Conservation (phyloP, 2,888 invertebrate species). For the Chalcosyrphus nemorum region DNA sequence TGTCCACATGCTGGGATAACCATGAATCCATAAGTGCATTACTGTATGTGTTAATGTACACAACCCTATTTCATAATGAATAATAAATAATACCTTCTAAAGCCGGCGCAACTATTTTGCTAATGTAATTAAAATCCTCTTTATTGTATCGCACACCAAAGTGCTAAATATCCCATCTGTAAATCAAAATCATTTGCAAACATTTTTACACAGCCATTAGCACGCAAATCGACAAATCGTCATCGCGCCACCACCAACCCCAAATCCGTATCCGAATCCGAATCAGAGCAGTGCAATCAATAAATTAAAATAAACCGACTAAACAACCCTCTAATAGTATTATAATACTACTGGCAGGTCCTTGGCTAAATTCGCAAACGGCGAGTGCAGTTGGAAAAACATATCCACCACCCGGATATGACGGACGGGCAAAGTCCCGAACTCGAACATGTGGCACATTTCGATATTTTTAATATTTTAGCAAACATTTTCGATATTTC, state of each 20-base stretch:
- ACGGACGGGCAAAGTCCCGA: conserved; percentile 1
- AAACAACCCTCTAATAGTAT: conserved; percentile 67
- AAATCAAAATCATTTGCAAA: conserved; percentile 38
- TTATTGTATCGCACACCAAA: background rate
- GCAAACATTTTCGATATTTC: conserved; percentile 49
- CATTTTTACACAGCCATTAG: conserved; percentile 40
- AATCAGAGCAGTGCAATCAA: conserved; percentile 50
- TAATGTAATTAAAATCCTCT: conserved; percentile 61
- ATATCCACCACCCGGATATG: background rate
- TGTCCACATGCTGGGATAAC: too few species aligned
- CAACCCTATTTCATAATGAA: background rate
- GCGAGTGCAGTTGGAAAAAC: conserved; percentile 47
- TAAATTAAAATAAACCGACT: conserved; percentile 56
- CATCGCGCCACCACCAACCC: conserved; percentile 17
- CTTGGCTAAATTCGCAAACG: conserved; percentile 31
- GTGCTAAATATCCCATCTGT: conserved; percentile 45
- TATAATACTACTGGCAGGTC: conserved; percentile 51
- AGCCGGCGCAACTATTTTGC: background rate
- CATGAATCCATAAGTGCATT: too few species aligned
- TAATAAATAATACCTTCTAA: conserved; percentile 15
- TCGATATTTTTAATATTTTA: conserved; percentile 71
- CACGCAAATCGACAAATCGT: conserved; percentile 52
- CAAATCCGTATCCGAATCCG: background rate
- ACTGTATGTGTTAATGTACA: too few species aligned
- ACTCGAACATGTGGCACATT: conserved; percentile 70